Conservation (phyloP, 1,140 invertebrate genomes). For the Schmidtea mediterranea region DNA sequence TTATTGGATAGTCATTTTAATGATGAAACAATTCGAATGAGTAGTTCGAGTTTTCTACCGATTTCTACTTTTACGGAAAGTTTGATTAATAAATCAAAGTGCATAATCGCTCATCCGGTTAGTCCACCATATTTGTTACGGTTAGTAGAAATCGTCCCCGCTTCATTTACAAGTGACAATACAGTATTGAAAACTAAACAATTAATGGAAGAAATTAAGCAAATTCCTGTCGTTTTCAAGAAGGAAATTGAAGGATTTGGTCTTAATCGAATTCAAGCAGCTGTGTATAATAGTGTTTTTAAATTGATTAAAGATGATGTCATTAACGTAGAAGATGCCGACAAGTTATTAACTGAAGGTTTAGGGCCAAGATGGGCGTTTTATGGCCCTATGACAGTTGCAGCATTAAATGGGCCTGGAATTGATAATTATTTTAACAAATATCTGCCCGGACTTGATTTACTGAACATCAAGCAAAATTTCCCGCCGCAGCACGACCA, state of each 20-base stretch:
- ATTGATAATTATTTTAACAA: background rate
- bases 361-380: conserved; percentile 78
- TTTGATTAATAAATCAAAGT: conserved; percentile 44
- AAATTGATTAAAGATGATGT: conserved; percentile 45
- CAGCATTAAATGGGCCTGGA: background rate
- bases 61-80: conserved; percentile 52
- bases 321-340: conserved; percentile 56
- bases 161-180: conserved; percentile 48
- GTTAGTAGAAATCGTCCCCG: conserved; percentile 67
- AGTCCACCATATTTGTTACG: conserved; percentile 87
- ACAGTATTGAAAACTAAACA: conserved; percentile 38
- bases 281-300: conserved; percentile 71
- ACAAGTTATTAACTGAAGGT: conserved; percentile 72
- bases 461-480: too few relatives aligned
- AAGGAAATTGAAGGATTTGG: conserved; percentile 70
- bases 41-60: conserved; percentile 62
- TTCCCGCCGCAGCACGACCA: too few relatives aligned
- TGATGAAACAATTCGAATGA: conserved; percentile 37
- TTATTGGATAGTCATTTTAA: conserved; percentile 42
- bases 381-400: conserved; percentile 42
- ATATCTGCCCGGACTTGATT: background rate
- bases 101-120: conserved; percentile 59
- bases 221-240: conserved; percentile 52
- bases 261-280: conserved; percentile 76
- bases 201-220: conserved; percentile 61